phyloP scores from a whole-genome alignment of 2,113 vertebrate species.

The Dipodomys spectabilis region DNA sequence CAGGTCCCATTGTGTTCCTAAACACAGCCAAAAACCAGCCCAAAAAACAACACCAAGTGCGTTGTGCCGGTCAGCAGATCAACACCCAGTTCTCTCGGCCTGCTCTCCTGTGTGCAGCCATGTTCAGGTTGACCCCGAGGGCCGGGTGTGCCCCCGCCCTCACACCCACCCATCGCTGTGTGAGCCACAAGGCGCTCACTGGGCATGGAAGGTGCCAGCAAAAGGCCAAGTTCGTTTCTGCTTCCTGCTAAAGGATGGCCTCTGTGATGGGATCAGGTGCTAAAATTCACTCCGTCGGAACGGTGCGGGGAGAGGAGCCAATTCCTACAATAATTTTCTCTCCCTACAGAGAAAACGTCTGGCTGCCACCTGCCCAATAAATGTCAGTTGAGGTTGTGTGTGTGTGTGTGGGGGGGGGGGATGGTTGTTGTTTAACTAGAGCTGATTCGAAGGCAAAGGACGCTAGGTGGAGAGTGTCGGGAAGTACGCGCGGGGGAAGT shows the following conservation, averaged over 20 bases:
- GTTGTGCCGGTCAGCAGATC: background rate
- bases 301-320: slow-evolving; percentile 54
- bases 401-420: too few relatives aligned
- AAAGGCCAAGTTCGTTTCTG: slow-evolving; percentile 65
- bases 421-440: slow-evolving; percentile 51
- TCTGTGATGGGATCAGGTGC: slow-evolving; percentile 71
- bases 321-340: slow-evolving; percentile 76
- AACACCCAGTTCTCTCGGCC: background rate
- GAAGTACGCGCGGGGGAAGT: too few relatives aligned
- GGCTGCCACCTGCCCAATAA: slow-evolving; percentile 80
- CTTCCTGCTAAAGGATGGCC: slow-evolving; percentile 73
- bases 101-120: slow-evolving; percentile 18
- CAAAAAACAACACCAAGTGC: background rate
- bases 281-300: slow-evolving; percentile 75
- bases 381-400: slow-evolving; percentile 58
- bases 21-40: background rate
- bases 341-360: slow-evolving; percentile 66
- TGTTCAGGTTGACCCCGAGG: background rate
- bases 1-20: slow-evolving; percentile 21
- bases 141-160: background rate
- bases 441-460: slow-evolving; percentile 45
- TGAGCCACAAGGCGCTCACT: slow-evolving; percentile 26
- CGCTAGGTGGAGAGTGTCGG: background rate
- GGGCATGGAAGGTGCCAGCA: slow-evolving; percentile 58
- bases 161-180: background rate